A percentile compares a stretch with the other conserved stretches of the same genome.
phyloP scores from a whole-genome alignment of 2,797 vertebrate genomes.

The Crocidura indochinensis region DNA sequence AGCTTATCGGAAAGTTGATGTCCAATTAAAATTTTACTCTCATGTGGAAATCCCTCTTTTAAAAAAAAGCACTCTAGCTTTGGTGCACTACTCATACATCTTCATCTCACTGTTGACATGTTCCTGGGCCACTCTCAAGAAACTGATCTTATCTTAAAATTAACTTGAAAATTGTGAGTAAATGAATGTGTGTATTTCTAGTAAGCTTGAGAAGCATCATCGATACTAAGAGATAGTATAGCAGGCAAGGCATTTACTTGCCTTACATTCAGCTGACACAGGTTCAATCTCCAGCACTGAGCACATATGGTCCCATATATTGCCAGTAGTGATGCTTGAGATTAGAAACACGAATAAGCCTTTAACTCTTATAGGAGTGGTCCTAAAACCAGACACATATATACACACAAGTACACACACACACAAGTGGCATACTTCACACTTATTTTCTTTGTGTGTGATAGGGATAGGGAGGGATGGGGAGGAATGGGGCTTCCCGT shows the following conservation, averaged over 20 bases:
- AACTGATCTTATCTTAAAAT: slow-evolving; percentile 40
- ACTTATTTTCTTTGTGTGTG: too few species aligned
- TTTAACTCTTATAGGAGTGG: too few species aligned
- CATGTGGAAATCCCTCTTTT: slow-evolving; percentile 59
- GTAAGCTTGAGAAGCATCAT: background rate
- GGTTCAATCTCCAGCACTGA: too few species aligned
- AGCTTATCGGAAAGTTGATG: slow-evolving; percentile 78
- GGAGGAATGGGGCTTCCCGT: too few species aligned
- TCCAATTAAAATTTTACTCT: slow-evolving; percentile 83
- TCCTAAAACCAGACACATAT: too few species aligned
- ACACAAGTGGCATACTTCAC: too few species aligned
- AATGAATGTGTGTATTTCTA: background rate
- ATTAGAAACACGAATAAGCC: too few species aligned
- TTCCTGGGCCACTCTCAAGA: slow-evolving; percentile 13
- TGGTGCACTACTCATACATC: slow-evolving; percentile 8
- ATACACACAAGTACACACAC: too few species aligned
- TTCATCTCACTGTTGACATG: slow-evolving; percentile 43
- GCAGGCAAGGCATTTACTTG: background rate
- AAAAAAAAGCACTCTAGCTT: background rate
- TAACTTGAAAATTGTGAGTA: background rate
- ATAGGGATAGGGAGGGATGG: too few species aligned
- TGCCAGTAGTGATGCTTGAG: too few species aligned
- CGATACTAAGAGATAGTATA: background rate
- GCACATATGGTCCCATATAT: too few species aligned
- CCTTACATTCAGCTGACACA: too few species aligned